phyloP scores from a whole-genome alignment of 1,140 invertebrate genomes.

The Wiebesia pumilae region DNA sequence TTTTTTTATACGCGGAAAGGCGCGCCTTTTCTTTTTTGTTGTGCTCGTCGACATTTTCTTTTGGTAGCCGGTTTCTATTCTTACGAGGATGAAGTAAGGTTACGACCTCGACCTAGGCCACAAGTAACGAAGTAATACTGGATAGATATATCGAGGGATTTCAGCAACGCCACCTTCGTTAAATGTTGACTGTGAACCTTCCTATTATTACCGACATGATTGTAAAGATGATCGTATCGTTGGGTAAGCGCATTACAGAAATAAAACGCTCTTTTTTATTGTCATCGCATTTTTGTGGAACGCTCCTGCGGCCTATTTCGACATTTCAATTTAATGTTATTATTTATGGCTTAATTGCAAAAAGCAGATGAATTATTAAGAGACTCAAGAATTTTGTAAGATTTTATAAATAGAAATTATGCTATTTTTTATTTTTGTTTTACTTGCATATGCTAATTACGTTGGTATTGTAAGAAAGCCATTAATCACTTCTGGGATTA shows the following conservation, averaged over 20 bases:
- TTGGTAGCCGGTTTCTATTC: background rate
- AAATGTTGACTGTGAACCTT: background rate
- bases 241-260: background rate
- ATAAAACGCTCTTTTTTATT: background rate
- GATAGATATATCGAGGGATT: background rate
- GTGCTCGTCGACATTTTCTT: background rate
- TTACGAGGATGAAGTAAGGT: background rate
- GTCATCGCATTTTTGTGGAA: background rate
- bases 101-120: conserved; percentile 36
- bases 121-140: background rate
- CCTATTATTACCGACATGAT: background rate
- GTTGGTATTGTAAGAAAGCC: background rate
- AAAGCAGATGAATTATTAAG: conserved; percentile 4
- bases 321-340: conserved; percentile 1
- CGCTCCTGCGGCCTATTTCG: background rate
- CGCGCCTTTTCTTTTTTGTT: background rate
- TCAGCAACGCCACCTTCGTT: background rate
- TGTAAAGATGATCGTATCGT: background rate
- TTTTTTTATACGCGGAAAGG: background rate
- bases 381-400: background rate
- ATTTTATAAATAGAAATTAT: background rate
- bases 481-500: background rate
- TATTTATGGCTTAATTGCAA: background rate
- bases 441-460: background rate
- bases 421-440: background rate